Evolutionary conservation across 53 echinoderm and acorn worm species (phyloP), one percentile per base, ranked within the genome.

Genomic region (Astropecten irregularis): DNA sequence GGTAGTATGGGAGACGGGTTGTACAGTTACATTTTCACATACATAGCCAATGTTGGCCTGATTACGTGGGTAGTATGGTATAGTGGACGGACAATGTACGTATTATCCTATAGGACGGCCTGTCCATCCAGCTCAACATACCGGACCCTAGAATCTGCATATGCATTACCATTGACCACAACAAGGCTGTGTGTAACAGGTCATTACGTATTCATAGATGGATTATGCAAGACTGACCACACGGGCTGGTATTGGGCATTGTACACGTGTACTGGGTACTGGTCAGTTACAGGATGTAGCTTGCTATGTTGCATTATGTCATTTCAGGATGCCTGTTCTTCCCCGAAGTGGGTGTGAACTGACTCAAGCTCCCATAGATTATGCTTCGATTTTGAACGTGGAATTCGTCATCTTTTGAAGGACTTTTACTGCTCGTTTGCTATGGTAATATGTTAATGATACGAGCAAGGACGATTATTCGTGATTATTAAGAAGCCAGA

Each of bases 1-100:
- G n/a, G n/a, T n/a, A n/a, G n/a, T n/a, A n/a, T n/a, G n/a, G n/a
- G n/a, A n/a, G n/a, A n/a, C n/a, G n/a, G n/a, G n/a, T n/a, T n/a
- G n/a, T n/a, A n/a, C n/a, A n/a, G 6, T 56, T 79, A 62, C 79
- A 79, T 79, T 79, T 61, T 79, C 46, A 62, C 79, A 79, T n/a
- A n/a, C n/a, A n/a, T 79, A 61, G 46, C 46, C 46, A 46, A 62
- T 79, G 79, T 62, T n/a, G 36, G 64, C 19, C 6, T 58, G 58
- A 32, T 44, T 53, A 11, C 16, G 54, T 40, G 36, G 14, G 25
- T 40, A 27, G 62, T 25, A 4, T 9, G 32, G 0, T 19, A 19
- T 18, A 19, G 8, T 32, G 65, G 65, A n/a, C 66, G 66, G 66
- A 66, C 66, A 66, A 66, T 37, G 66, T 40, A 66, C 66, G 40